Base-by-base conservation (phyloP, 2,888 invertebrate genomes). In the Anorthoa munda region DNA sequence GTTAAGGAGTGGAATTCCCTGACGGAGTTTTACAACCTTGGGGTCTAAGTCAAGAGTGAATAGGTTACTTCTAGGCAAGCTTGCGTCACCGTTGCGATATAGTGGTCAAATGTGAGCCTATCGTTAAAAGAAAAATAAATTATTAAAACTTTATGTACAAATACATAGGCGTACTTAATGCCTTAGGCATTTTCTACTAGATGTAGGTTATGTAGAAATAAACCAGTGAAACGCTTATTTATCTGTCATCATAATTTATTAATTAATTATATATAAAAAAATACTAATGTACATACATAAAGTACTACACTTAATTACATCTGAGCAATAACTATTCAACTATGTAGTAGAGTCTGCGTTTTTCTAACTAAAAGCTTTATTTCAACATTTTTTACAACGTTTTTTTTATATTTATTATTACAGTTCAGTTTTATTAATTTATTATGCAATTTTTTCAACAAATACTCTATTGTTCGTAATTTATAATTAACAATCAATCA, bases 171-270 rank as follows among this genome's bases (percentile, higher is more conserved):
- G 5, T 31, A 31, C 31, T 31, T 31, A 31, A 31, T 31, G 31
- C 31, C 31, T 31, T 31, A 26, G 26, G 31, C 31, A 39, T 39
- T 39, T 9, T 39, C 39, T 39, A 39, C 39, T 9, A 39, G 9
- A 39, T 39, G 39, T 39, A 39, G 9, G 45, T 39, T 21, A 3
- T 11, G 11, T 45, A 48, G 31, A 45, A 65, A 65, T 50, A 67
- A 71, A 70, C 59, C 61, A 26, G 73, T 55, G 79, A 80, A 85
- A 83, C 78, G 50, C 72, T 60, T 51, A 70, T 59, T 65, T 86
- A 81, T 82, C 66, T 86, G 85, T 87, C 87, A 89, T 90, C 88
- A 92, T 92, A 92, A 92, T 93, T 92, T 93, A 94, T 92, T 93
- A 86, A 87, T 85, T 88, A 87, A 87, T 84, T 87, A 74, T 0